phyloP scores from a whole-genome alignment of 2,888 invertebrate species.

The Prosapia bicincta region DNA sequence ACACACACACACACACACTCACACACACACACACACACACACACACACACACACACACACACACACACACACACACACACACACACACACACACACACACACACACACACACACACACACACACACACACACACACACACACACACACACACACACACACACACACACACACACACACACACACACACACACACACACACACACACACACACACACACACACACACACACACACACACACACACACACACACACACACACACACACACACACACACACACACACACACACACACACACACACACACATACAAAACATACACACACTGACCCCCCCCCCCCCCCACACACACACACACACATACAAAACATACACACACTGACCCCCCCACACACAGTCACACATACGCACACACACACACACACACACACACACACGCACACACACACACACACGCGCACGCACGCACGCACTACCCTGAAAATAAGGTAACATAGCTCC shows the following conservation, averaged over 20 bases:
- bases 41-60: background rate
- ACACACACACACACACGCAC: conserved; percentile 18
- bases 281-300: conserved; percentile 17
- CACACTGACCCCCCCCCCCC: too few species aligned
- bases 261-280: conserved; percentile 15
- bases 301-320: too few species aligned
- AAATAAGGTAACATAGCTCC: too few species aligned
- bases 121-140: background rate
- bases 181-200: background rate
- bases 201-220: background rate
- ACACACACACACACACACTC: background rate
- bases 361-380: too few species aligned
- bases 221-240: conserved; percentile 7
- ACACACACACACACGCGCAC: conserved; percentile 9
- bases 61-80: background rate
- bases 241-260: conserved; percentile 12
- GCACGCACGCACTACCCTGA: background rate
- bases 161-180: background rate
- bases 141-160: background rate
- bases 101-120: background rate
- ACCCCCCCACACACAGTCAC: too few species aligned
- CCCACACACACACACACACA: too few species aligned
- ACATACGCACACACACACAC: conserved; percentile 17
- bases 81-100: background rate
- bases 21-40: background rate